Conservation (phyloP, 2,797 vertebrate genomes). For the Hybognathus amarus region DNA sequence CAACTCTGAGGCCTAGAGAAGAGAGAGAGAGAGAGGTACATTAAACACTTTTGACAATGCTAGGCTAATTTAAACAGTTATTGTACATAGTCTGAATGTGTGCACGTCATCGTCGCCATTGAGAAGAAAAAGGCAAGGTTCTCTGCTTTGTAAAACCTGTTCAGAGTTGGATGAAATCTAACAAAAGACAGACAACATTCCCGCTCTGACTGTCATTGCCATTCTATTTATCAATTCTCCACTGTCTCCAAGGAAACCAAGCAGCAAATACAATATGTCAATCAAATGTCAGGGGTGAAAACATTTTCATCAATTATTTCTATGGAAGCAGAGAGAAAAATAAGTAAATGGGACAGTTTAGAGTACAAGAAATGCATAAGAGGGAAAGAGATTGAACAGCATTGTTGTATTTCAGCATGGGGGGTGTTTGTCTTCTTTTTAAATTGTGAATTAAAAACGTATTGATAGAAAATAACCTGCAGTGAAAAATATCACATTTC, state of each 20-base stretch:
- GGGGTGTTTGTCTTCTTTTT: not conserved
- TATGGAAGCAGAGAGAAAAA: slow-evolving; percentile 15
- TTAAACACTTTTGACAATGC: slow-evolving; percentile 30
- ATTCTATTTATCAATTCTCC: slow-evolving; percentile 49
- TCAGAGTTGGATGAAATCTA: slow-evolving; percentile 32
- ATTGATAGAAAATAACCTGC: slow-evolving; percentile 18
- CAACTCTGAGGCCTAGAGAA: slow-evolving; percentile 90
- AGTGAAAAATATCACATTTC: slow-evolving; percentile 20
- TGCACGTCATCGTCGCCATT: not conserved
- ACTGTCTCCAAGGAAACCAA: slow-evolving; percentile 55
- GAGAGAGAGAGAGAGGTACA: slow-evolving; percentile 21
- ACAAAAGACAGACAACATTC: slow-evolving; percentile 31
- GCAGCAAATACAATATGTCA: slow-evolving; percentile 49
- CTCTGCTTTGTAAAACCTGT: slow-evolving; percentile 30
- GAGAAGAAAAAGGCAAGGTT: slow-evolving; percentile 21
- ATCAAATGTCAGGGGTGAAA: slow-evolving; percentile 49
- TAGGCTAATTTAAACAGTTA: slow-evolving; percentile 32
- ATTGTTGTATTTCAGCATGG: not conserved
- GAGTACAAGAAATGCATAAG: slow-evolving; percentile 5
- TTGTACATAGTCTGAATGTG: not conserved
- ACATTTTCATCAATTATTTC: slow-evolving; percentile 44
- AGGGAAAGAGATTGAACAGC: not conserved
- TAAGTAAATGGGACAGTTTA: slow-evolving; percentile 11
- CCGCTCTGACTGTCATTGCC: slow-evolving; percentile 15
- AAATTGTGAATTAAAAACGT: slow-evolving; percentile 34